Evolutionary conservation across 2,113 vertebrate genomes (phyloP).

Genomic region (Trogon melanurus): DNA sequence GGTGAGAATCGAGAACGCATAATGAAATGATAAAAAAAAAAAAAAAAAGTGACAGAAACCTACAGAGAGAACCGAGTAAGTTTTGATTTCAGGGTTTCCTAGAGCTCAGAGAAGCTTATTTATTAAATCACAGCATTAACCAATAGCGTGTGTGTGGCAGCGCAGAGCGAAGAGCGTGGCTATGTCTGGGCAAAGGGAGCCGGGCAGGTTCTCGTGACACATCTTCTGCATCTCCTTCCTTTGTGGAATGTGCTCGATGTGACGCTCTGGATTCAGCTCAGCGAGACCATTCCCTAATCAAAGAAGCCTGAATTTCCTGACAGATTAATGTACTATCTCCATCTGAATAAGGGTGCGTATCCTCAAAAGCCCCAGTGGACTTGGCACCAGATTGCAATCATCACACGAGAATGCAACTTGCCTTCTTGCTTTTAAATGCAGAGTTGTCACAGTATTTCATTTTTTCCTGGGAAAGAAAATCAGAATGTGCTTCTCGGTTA

Average conservation of each 20-base stretch:
- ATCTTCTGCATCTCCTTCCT: neutral
- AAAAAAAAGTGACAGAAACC: neutral
- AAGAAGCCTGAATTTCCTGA: neutral
- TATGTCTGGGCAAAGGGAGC: neutral
- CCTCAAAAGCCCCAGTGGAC: neutral
- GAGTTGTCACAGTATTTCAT: neutral
- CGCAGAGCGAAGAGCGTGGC: accelerated
- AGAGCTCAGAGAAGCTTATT: neutral
- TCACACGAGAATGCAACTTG: neutral
- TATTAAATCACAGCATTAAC: neutral
- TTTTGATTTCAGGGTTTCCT: neutral
- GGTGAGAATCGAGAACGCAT: neutral
- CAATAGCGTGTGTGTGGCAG: neutral
- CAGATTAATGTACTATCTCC: neutral
- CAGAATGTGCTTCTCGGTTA: neutral
- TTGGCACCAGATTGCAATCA: neutral
- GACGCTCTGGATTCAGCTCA: neutral
- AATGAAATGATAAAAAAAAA: neutral
- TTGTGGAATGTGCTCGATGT: neutral
- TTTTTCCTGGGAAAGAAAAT: neutral
- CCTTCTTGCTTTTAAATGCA: neutral
- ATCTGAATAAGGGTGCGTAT: neutral
- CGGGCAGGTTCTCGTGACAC: neutral
- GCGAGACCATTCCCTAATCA: neutral
- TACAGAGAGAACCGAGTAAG: neutral